Evolutionary conservation across 2,888 invertebrate species (phyloP), one percentile per base, ranked within the genome.

Genomic region (Drosophila anceps): DNA sequence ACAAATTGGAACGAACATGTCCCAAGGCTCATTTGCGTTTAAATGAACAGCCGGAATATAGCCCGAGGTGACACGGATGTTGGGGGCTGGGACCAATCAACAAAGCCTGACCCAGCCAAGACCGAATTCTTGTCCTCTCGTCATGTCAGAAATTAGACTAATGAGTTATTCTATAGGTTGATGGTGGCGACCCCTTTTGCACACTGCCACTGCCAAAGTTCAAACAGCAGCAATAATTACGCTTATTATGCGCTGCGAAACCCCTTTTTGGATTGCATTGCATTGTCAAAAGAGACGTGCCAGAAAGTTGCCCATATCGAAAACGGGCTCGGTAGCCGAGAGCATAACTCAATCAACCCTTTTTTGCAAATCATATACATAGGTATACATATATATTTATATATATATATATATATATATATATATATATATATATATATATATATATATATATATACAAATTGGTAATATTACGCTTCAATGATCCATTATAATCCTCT

Each of bases 11-110:
- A 41, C 33, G 41, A 39, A 43, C 72, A 78, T 74, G 64, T 87
- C 90, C 90, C 90, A 67, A 72, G 70, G 68, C 81, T 87, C 82
- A 89, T 90, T 90, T 90, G 75, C 73, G 88, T 87, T 67, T 77
- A 87, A 90, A 86, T 86, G 82, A 86, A 69, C 73, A 79, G 50
- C 53, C 64, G 54, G 51, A 57, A 51, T 27, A 33, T 7, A n/a
- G 62, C 70, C 54, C 15, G 27, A 37, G 62, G 67, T 69, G 31
- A 4, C 48, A 8, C 24, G 39, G 54, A 48, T 7, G 37, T 37
- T 8, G 18, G 43, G 43, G 68, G 65, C 44, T 50, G 48, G 18
- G 18, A 50, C 13, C 50, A 50, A 50, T 31, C 33, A 13, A 37
- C 33, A 33, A 50, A 18, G 29, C 29, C 29, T 31, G 12, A 24